Evolutionary conservation across 1,140 invertebrate genomes (phyloP).

Genomic region (Procambarus clarkii): DNA sequence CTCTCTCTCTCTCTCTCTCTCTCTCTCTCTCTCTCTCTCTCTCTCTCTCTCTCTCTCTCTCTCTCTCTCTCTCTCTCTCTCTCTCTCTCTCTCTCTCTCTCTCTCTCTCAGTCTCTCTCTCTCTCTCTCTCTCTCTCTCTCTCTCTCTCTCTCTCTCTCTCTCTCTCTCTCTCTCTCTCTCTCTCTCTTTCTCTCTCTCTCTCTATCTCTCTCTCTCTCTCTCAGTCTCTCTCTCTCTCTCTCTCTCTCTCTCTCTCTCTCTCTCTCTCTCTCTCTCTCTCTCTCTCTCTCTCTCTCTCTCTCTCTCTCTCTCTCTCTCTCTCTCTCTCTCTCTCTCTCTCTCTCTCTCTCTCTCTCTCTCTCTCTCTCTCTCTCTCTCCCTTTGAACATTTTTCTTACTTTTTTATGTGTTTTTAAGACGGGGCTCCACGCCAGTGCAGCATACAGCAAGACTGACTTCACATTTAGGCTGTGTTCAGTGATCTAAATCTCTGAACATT

Average conservation of each 20-base stretch:
- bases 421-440: too few species aligned
- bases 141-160: not conserved
- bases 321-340: not conserved
- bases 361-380: not conserved
- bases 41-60: not conserved
- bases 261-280: not conserved
- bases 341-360: not conserved
- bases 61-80: not conserved
- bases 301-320: not conserved
- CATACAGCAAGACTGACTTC: too few species aligned
- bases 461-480: too few species aligned
- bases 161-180: not conserved
- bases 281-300: not conserved
- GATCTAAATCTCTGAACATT: too few species aligned
- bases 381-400: not conserved
- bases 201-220: not conserved
- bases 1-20: not conserved
- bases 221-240: not conserved
- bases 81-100: not conserved
- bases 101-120: not conserved
- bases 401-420: too few species aligned
- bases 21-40: not conserved
- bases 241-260: not conserved
- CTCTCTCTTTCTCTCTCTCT: not conserved
- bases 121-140: not conserved